These are phyloP conservation scores for Fundulus diaphanus DNA, from an alignment of 2,797 vertebrate genomes.

Conservation along the genomic window DNA sequence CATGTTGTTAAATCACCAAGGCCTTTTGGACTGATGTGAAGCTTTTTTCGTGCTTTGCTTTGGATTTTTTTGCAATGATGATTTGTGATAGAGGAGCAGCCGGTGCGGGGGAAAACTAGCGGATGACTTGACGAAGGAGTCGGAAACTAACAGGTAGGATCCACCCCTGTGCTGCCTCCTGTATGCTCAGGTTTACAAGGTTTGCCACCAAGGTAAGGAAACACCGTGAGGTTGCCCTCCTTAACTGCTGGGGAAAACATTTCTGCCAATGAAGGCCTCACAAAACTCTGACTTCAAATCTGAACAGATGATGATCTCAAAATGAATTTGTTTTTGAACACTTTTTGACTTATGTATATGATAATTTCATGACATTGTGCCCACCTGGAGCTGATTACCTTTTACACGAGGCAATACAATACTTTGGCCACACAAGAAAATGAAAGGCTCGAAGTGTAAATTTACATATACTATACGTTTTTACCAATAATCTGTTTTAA, in stretches of 20 bases:
- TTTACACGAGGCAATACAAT: too few species aligned
- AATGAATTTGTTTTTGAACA: constrained; percentile 47
- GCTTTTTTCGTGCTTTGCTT: constrained; percentile 31
- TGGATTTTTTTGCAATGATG: constrained; percentile 29
- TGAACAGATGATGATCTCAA: constrained; percentile 38
- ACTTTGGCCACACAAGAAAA: too few species aligned
- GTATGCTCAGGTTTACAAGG: neutral
- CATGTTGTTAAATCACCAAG: constrained; percentile 35
- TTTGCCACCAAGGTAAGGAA: neutral
- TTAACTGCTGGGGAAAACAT: neutral
- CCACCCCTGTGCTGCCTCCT: neutral
- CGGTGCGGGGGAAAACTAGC: constrained; percentile 25
- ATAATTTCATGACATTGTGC: constrained; percentile 25
- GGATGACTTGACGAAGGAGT: constrained; percentile 53
- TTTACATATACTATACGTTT: too few species aligned
- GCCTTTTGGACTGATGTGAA: constrained; percentile 27
- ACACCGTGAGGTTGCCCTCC: neutral
- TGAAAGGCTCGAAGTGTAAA: too few species aligned
- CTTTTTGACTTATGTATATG: constrained; percentile 14
- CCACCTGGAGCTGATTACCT: constrained; percentile 15
- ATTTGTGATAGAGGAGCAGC: constrained; percentile 20
- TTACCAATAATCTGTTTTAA: neutral
- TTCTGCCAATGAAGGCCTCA: neutral
- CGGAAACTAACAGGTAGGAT: constrained; percentile 63
- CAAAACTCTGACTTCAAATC: constrained; percentile 28